Conservation (phyloP, 1,140 invertebrate species). For the Ylistrum balloti region DNA sequence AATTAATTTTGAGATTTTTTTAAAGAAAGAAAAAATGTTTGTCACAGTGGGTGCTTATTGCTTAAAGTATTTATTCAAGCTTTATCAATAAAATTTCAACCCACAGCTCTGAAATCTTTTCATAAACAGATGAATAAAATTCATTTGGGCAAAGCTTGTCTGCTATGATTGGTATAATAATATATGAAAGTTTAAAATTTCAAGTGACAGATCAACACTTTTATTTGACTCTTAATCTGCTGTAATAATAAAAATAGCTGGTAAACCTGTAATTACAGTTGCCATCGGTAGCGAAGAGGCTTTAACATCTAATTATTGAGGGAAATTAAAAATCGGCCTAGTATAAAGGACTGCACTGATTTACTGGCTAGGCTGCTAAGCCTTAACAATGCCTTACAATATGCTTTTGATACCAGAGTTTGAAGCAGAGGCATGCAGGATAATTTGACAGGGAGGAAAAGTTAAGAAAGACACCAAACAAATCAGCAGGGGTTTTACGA, state of each 20-base stretch:
- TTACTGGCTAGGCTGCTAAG: not conserved
- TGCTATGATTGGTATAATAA: not conserved
- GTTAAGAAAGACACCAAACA: slow-evolving; percentile 7
- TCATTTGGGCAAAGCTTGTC: not conserved
- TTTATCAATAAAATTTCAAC: not conserved
- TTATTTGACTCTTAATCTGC: slow-evolving; percentile 4
- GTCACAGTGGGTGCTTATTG: not conserved
- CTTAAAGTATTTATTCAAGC: not conserved
- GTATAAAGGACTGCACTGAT: not conserved
- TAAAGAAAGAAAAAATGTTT: not conserved
- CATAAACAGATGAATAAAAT: not conserved
- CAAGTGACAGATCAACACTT: slow-evolving; percentile 16
- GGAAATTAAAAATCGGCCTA: slow-evolving; percentile 10
- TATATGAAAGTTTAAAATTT: slow-evolving; percentile 24
- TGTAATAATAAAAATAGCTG: not conserved
- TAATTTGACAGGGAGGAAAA: slow-evolving; percentile 33
- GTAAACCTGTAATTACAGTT: slow-evolving; percentile 17
- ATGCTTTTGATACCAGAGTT: not conserved
- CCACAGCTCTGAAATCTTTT: not conserved
- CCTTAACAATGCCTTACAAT: not conserved
- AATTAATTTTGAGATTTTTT: slow-evolving; percentile 24
- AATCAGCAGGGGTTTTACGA: slow-evolving; percentile 25
- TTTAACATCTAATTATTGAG: slow-evolving; percentile 23
- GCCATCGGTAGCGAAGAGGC: not conserved
- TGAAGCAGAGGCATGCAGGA: not conserved